Percentiles rank a stretch among this genome's conserved stretches.
Conservation (phyloP, 2,888 invertebrate genomes). For the Parnassius apollo region DNA sequence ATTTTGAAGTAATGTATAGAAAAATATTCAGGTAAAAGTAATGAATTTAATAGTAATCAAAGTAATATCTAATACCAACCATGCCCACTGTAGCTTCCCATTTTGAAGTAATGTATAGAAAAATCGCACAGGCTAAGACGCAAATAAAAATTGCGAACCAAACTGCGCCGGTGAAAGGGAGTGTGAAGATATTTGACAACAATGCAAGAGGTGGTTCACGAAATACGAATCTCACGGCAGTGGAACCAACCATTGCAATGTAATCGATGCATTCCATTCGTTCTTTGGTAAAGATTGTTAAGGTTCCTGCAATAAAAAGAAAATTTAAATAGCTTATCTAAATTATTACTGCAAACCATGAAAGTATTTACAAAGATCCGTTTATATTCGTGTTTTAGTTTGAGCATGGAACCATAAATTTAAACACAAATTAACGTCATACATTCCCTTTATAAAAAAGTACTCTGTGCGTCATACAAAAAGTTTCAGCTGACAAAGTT, state of each 20-base stretch:
- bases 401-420: too few relatives aligned
- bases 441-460: too few relatives aligned
- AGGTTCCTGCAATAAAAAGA: conserved; percentile 49
- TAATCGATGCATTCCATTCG: conserved; percentile 73
- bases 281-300: conserved; percentile 67
- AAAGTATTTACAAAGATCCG: too few relatives aligned
- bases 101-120: conserved; percentile 72
- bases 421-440: too few relatives aligned
- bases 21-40: too few relatives aligned
- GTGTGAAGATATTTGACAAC: conserved; percentile 83
- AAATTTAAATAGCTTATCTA: too few relatives aligned
- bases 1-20: conserved; percentile 71
- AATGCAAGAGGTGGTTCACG: conserved; percentile 83
- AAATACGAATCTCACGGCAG: conserved; percentile 82
- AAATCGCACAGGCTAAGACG: conserved; percentile 64
- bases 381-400: too few relatives aligned
- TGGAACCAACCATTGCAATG: conserved; percentile 78
- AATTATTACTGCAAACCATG: too few relatives aligned
- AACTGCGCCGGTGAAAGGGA: conserved; percentile 83
- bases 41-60: too few relatives aligned
- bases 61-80: conserved; percentile 43
- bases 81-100: conserved; percentile 69
- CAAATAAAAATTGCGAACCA: conserved; percentile 82
- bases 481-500: too few relatives aligned
- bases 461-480: too few relatives aligned